Base-by-base conservation (phyloP, 2,888 invertebrate species). In the Andrena bicolor region DNA sequence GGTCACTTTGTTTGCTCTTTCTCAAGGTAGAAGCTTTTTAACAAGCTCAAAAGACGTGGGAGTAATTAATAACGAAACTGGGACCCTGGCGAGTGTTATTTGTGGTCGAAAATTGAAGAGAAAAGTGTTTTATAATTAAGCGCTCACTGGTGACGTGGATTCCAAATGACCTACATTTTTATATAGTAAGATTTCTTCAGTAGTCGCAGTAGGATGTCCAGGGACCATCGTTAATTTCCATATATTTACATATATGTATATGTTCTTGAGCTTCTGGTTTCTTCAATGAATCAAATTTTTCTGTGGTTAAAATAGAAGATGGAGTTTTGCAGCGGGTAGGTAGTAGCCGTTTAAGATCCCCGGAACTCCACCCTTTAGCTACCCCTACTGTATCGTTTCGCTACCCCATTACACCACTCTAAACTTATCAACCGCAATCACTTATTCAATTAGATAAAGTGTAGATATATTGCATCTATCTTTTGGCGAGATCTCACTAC, bases 51-150 rank as follows among this genome's bases (percentile, higher is more conserved):
- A 3, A 8, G 6, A 20, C 61, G 13, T 0, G 28, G 8, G 20
- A 41, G 53, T 68, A 63, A 74, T 78, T 77, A 71, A 26, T 32
- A 61, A 61, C 20, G 30, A 32, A 32, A 61, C 32, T n/a, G n/a
- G 32, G 32, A 30, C 30, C 32, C 1, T 0, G 26, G 7, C 0
- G n/a, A 61, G 32, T n/a, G 30, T 10, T 61, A 26, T 56, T 61
- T 32, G n/a, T 6, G n/a, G 3, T 30, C 10, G 10, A 10, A 13
- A 26, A 56, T 23, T 56, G 3, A 13, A 26, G 23, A 23, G 23
- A 13, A 56, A 10, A 3, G 13, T 8, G 23, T 13, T 26, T 56
- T 10, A 1, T 16, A 41, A 41, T 41, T 41, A 41, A 41, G 13
- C 41, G 4, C 4, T 16, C 16, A 0, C 16, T 13, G 13, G 16